phyloP scores from a whole-genome alignment of 1,140 invertebrate genomes.

The Grapholita molesta region DNA sequence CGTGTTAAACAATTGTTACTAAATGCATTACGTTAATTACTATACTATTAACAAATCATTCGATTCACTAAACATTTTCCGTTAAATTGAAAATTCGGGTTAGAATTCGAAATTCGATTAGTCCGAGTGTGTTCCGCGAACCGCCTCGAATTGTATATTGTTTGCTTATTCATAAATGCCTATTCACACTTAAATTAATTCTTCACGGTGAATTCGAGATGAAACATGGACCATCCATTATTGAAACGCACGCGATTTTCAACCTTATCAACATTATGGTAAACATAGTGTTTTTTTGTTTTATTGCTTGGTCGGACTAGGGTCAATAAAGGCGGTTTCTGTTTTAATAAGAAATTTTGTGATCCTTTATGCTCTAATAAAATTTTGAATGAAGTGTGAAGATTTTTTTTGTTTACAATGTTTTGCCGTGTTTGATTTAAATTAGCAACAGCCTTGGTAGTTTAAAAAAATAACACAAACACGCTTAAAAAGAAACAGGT shows the following conservation, averaged over 20 bases:
- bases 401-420: conserved; percentile 37
- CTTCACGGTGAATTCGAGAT: conserved; percentile 62
- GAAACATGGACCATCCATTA: conserved; percentile 47
- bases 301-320: conserved; percentile 9
- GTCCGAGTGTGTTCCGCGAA: conserved; percentile 23
- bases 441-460: conserved; percentile 26
- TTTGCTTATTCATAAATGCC: conserved; percentile 24
- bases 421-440: conserved; percentile 31
- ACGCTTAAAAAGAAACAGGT: neutral
- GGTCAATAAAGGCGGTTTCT: conserved; percentile 35
- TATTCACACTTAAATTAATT: conserved; percentile 61
- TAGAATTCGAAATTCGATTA: neutral
- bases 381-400: conserved; percentile 39
- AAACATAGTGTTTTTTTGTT: neutral
- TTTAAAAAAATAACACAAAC: neutral
- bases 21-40: neutral
- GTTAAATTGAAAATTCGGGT: conserved; percentile 21
- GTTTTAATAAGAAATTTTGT: conserved; percentile 52
- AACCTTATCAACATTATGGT: conserved; percentile 19
- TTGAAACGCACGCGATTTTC: neutral
- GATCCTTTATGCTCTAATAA: conserved; percentile 39
- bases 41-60: neutral
- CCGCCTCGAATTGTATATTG: conserved; percentile 6
- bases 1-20: neutral
- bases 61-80: conserved; percentile 10